These are phyloP conservation scores for Dorcus hopei DNA, from an alignment of 2,888 invertebrate genomes.

Conservation along the genomic window DNA sequence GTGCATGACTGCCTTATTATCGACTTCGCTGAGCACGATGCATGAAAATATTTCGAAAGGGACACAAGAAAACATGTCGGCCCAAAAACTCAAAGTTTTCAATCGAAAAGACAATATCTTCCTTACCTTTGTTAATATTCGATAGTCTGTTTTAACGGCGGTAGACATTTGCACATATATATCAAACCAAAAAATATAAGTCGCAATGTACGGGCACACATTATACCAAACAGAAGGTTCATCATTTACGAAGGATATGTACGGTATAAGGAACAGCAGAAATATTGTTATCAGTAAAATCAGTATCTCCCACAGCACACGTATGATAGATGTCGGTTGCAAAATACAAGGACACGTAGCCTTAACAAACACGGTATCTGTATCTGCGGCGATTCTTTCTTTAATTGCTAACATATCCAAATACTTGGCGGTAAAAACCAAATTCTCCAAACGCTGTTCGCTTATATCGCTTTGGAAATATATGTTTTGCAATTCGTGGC, in stretches of 20 bases:
- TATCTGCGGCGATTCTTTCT: conserved; percentile 28
- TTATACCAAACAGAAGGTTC: conserved; percentile 8
- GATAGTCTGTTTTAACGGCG: conserved; percentile 22
- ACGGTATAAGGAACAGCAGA: conserved; percentile 10
- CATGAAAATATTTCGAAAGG: conserved; percentile 13
- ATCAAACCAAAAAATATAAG: conserved; percentile 23
- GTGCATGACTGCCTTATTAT: not conserved
- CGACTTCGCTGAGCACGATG: conserved; percentile 2
- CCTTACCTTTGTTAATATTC: conserved; percentile 4
- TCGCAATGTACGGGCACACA: conserved; percentile 6
- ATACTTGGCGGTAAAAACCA: conserved; percentile 24
- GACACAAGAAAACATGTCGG: conserved; percentile 10
- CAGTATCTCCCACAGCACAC: conserved; percentile 25
- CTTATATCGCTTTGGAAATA: conserved; percentile 12
- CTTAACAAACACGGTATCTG: conserved; percentile 30
- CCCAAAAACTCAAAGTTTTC: conserved; percentile 13
- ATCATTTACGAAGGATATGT: conserved; percentile 5
- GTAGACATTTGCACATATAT: conserved; percentile 30
- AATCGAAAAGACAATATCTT: conserved; percentile 8
- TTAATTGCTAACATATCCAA: conserved; percentile 28
- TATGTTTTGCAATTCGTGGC: conserved; percentile 19
- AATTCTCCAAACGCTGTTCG: conserved; percentile 8
- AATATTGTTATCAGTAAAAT: conserved; percentile 18
- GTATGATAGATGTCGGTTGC: conserved; percentile 30
- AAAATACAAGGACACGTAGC: conserved; percentile 29